phyloP scores from a whole-genome alignment of 2,888 invertebrate genomes.

The Calliphora vomitoria region DNA sequence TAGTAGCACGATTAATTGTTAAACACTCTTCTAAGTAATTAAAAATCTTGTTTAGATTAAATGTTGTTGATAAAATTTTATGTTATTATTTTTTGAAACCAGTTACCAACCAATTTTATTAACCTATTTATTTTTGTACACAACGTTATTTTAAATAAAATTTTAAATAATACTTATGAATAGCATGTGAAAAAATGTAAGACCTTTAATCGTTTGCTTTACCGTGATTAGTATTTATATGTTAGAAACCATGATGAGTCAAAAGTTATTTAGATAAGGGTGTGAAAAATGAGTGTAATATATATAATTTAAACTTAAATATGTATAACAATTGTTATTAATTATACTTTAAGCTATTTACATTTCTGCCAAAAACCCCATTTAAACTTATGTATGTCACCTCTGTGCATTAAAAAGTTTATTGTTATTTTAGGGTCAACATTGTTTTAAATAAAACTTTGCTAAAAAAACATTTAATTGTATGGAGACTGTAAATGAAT shows the following conservation, averaged over 20 bases:
- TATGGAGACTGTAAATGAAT: background rate
- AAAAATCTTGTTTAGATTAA: background rate
- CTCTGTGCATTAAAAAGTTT: background rate
- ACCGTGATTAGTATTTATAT: background rate
- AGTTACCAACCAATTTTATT: background rate
- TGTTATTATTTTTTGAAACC: background rate
- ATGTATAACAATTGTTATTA: conserved; percentile 4
- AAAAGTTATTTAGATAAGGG: background rate
- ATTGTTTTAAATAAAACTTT: background rate
- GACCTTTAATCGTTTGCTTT: background rate
- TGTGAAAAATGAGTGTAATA: background rate
- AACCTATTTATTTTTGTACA: conserved; percentile 1
- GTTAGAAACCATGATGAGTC: conserved; percentile 4
- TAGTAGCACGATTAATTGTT: background rate
- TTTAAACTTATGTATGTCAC: background rate
- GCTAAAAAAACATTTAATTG: background rate
- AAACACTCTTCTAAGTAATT: background rate
- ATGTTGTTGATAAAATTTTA: background rate
- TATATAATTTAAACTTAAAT: background rate
- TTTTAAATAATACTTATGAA: conserved; percentile 11
- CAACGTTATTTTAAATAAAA: background rate
- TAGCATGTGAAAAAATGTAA: background rate
- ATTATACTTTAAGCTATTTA: background rate
- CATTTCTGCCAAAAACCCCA: background rate
- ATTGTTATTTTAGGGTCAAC: background rate